Evolutionary conservation across 2,797 vertebrate species (phyloP).

Genomic region (Chiroxiphia lanceolata): DNA sequence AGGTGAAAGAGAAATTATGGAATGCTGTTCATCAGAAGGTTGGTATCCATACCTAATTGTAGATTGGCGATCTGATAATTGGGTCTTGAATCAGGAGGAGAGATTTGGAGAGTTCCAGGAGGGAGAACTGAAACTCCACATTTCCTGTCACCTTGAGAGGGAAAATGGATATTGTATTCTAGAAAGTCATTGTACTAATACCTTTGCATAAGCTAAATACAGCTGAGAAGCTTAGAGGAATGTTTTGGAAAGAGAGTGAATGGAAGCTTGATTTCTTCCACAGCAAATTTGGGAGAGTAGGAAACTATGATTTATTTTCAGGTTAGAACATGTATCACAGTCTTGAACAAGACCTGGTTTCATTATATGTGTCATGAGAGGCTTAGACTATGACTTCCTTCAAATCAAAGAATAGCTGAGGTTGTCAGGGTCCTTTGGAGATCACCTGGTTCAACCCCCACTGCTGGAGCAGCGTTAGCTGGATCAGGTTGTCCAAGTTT

Average conservation of each 20-base stretch:
- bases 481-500: neutral
- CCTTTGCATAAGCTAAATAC: neutral
- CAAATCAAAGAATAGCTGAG: neutral
- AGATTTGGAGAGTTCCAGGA: neutral
- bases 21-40: neutral
- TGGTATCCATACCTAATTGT: neutral
- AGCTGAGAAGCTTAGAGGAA: neutral
- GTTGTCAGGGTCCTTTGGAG: neutral
- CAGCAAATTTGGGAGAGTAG: neutral
- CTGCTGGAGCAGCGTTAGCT: neutral
- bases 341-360: neutral
- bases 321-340: neutral
- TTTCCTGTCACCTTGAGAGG: neutral
- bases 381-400: neutral
- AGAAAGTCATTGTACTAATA: neutral
- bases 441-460: neutral
- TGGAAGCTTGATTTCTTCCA: neutral
- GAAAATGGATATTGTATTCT: neutral
- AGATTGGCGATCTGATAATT: neutral
- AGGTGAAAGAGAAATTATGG: neutral
- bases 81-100: neutral
- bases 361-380: neutral
- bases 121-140: neutral
- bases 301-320: neutral
- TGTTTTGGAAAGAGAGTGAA: neutral